Base-by-base conservation (phyloP, 2,113 vertebrate species). In the Callopanchax toddi region DNA sequence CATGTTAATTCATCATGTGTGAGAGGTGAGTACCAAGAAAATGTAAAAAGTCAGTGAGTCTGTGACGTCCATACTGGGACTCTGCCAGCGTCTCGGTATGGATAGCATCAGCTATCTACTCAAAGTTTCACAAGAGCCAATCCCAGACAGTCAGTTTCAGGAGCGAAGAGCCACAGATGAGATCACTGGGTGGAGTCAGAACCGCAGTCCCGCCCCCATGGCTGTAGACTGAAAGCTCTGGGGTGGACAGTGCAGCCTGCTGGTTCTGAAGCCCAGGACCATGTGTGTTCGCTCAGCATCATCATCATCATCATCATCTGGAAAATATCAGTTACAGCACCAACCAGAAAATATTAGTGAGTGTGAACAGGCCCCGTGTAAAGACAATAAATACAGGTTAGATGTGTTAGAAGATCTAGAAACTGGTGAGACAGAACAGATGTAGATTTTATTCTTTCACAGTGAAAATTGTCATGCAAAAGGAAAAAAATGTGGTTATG, bases 251-350 rank as follows among this genome's bases (percentile, higher is more conserved):
- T 85, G 91, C 87, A 86, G 88, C 49, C 23, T 66, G 59, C 72
- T 86, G 76, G 67, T 76, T 87, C 86, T 73, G 75, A 79, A 71
- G 70, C 83, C 80, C 79, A 74, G 69, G 74, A 83, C 71, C 49
- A 58, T 65, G 63, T 73, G 81, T 81, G 75, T 65, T 83, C 66
- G 57, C 60, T 58, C 57, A 50, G 74, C 85, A 86, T 85, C 86
- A 87, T 85, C 86, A 85, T 88, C 85, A 86, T 85, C 86, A 87
- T 85, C 86, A 85, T 88, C 85, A 90, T 88, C 89, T 90, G 86
- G 79, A 90, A 90, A 84, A 86, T 68, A 89, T 64, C 65, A 84
- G 71, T 74, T 60, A 84, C 48, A 82, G 32, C 46, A 87, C 1
- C 12, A 13, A 69, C 20, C 54, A 22, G 9, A 60, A 39, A 21